Evolutionary conservation across 2,888 invertebrate genomes (phyloP).

Genomic region (Odontothrips loti): DNA sequence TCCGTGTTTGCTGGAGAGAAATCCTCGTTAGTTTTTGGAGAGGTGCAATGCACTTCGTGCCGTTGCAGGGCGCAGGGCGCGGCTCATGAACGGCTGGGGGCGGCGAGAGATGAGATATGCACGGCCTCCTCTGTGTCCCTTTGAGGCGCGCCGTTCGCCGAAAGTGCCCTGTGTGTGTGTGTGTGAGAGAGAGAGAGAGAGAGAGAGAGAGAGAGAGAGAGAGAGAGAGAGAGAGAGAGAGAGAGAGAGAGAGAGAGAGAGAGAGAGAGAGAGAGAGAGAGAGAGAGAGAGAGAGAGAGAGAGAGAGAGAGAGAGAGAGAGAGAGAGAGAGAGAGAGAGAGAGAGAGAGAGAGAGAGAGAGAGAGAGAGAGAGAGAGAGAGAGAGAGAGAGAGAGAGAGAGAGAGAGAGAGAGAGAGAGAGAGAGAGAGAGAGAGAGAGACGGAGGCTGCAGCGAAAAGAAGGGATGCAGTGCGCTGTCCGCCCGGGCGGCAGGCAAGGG

Average conservation of each 20-base stretch:
- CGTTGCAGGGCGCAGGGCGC: neutral
- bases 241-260: conserved; percentile 12
- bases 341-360: neutral
- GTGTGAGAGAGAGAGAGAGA: neutral
- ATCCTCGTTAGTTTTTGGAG: conserved; percentile 23
- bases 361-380: neutral
- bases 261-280: conserved; percentile 19
- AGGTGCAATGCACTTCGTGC: neutral
- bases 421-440: neutral
- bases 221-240: neutral
- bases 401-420: conserved; percentile 16
- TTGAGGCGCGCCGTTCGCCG: neutral
- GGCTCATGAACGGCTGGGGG: neutral
- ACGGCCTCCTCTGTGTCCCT: neutral
- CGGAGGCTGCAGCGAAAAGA: neutral
- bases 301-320: neutral
- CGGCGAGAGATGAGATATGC: neutral
- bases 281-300: neutral
- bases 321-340: neutral
- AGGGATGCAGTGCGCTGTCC: neutral
- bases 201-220: neutral
- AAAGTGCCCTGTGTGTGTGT: neutral
- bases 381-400: conserved; percentile 12
- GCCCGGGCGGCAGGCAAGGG: no score
- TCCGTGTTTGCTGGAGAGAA: neutral